These are phyloP conservation scores for Sebastes nivosus DNA, from an alignment of 2,797 vertebrate species.

Conservation along the genomic window DNA sequence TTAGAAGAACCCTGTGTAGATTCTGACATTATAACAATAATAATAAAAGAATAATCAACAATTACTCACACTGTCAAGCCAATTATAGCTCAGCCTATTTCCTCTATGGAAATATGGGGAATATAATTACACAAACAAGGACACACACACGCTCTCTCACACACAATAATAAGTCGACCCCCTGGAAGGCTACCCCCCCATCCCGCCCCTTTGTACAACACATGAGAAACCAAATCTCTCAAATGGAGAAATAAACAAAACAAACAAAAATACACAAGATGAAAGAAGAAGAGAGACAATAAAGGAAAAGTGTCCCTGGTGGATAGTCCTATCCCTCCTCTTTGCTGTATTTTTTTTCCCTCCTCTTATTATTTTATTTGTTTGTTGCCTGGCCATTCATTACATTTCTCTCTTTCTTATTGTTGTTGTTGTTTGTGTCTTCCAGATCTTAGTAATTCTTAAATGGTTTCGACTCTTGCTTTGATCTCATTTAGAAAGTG, in stretches of 20 bases:
- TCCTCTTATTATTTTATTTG: conserved; percentile 76
- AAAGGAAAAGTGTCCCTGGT: conserved; percentile 74
- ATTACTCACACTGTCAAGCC: conserved; percentile 79
- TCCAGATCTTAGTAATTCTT: conserved; percentile 76
- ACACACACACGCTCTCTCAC: conserved; percentile 23
- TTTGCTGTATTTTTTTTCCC: conserved; percentile 65
- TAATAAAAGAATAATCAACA: conserved; percentile 60
- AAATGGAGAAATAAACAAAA: conserved; percentile 77
- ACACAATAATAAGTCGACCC: conserved; percentile 63
- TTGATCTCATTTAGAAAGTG: conserved; percentile 84
- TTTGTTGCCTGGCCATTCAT: conserved; percentile 81
- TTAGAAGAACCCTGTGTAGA: not conserved
- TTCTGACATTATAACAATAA: conserved; percentile 47
- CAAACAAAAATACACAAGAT: conserved; percentile 77
- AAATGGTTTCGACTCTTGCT: conserved; percentile 81
- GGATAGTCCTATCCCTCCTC: conserved; percentile 73
- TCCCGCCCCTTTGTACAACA: conserved; percentile 72
- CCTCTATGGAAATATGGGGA: conserved; percentile 66
- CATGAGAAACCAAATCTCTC: conserved; percentile 72
- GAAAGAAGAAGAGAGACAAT: conserved; percentile 75
- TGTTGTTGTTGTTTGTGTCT: conserved; percentile 76
- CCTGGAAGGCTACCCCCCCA: conserved; percentile 51
- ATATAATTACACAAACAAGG: conserved; percentile 77
- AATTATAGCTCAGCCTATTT: conserved; percentile 78
- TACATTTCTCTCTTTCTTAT: conserved; percentile 71